phyloP scores from a whole-genome alignment of 2,113 vertebrate species.

The Oenanthe melanoleuca region DNA sequence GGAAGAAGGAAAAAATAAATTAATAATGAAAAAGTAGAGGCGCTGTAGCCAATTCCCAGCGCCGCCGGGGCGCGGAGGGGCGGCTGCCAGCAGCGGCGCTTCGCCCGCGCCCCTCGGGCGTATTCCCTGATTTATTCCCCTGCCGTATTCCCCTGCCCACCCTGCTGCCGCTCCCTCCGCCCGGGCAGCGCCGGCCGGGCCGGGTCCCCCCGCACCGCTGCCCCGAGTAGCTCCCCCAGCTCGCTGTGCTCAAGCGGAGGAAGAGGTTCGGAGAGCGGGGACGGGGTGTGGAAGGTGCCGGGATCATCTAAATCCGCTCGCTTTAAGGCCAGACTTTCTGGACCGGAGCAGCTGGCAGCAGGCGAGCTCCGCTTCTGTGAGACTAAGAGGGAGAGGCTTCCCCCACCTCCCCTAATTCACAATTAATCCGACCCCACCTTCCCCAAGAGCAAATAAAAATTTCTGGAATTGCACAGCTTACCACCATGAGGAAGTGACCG shows the following conservation, averaged over 20 bases:
- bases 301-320: not conserved
- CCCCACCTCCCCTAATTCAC: not conserved
- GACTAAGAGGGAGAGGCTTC: not conserved
- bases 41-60: not conserved
- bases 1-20: not conserved
- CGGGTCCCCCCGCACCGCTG: not conserved
- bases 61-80: not conserved
- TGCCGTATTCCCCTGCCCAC: not conserved
- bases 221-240: not conserved
- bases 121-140: not conserved
- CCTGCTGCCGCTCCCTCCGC: not conserved
- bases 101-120: not conserved
- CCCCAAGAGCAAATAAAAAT: constrained; percentile 53
- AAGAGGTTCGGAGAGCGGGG: not conserved
- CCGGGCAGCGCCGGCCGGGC: not conserved
- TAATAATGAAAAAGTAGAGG: not conserved
- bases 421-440: constrained; percentile 53
- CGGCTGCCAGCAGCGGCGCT: not conserved
- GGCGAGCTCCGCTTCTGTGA: not conserved
- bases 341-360: not conserved
- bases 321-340: not conserved
- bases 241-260: not conserved
- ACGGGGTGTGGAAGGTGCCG: not conserved
- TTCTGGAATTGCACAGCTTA: constrained; percentile 74
- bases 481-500: constrained; percentile 94